These are phyloP conservation scores for Perizoma affinitatum DNA, from an alignment of 2,888 invertebrate genomes.

Conservation along the genomic window DNA sequence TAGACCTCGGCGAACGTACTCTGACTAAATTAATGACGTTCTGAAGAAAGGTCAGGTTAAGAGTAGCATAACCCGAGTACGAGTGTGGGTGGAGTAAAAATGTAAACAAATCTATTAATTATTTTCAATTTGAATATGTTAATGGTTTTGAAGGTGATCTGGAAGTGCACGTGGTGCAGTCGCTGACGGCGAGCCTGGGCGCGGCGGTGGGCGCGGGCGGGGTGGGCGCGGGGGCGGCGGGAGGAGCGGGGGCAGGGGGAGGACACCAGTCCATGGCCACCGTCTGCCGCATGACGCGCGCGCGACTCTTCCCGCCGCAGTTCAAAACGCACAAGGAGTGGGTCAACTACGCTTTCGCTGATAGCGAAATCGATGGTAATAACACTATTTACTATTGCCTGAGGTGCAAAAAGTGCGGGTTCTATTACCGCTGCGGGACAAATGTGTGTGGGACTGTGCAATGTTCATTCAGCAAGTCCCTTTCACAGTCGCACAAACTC, in stretches of 20 bases:
- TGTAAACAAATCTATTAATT: no score
- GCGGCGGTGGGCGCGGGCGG: constrained; percentile 84
- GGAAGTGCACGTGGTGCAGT: constrained; percentile 94
- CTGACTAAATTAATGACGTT: no score
- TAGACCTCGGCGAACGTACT: no score
- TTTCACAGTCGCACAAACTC: no score
- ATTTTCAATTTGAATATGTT: constrained; percentile 31
- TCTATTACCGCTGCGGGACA: no score
- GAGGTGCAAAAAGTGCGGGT: no score
- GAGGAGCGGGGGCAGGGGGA: constrained; percentile 79
- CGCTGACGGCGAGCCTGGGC: constrained; percentile 90
- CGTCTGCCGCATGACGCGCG: constrained; percentile 95
- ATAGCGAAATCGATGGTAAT: constrained; percentile 95
- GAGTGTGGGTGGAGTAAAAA: no score
- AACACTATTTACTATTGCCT: no score
- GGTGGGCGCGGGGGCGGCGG: constrained; percentile 51
- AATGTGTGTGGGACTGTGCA: no score
- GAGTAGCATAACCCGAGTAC: no score
- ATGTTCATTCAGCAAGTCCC: no score
- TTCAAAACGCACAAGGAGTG: constrained; percentile 97
- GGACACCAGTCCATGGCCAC: constrained; percentile 96
- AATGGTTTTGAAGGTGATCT: constrained; percentile 68
- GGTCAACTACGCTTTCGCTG: constrained; percentile 98
- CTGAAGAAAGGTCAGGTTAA: no score
- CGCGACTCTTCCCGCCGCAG: constrained; percentile 97